A percentile compares a stretch with the other conserved stretches of the same genome.
phyloP scores from a whole-genome alignment of 2,888 invertebrate species.

The Agelastica alni region DNA sequence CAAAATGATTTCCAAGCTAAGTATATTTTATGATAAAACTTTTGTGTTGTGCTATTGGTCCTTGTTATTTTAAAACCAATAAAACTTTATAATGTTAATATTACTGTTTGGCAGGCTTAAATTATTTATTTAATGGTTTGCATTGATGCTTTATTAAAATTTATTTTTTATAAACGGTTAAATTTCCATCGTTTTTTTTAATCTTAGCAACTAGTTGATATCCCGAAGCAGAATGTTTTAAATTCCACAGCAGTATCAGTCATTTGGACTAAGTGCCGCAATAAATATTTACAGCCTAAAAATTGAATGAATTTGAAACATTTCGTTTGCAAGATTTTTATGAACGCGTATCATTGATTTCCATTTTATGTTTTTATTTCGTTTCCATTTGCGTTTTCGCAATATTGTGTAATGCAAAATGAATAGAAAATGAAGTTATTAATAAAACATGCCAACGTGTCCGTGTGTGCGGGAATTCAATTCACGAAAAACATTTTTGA shows the following conservation, averaged over 20 bases:
- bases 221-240: conserved; percentile 7
- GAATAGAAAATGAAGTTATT: conserved; percentile 23
- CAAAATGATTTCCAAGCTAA: too few relatives aligned
- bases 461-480: background rate
- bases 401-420: conserved; percentile 17
- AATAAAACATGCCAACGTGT: conserved; percentile 21
- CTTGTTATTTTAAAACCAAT: too few relatives aligned
- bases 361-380: conserved; percentile 17
- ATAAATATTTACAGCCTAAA: conserved; percentile 24
- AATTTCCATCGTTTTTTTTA: conserved; percentile 3
- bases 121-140: too few relatives aligned
- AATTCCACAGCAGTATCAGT: conserved; percentile 20
- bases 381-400: conserved; percentile 18
- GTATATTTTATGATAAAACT: too few relatives aligned
- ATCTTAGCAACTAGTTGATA: background rate
- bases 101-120: too few relatives aligned
- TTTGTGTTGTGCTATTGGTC: too few relatives aligned
- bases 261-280: conserved; percentile 21
- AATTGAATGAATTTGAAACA: conserved; percentile 20
- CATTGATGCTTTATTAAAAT: too few relatives aligned
- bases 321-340: conserved; percentile 10
- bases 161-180: too few relatives aligned
- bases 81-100: too few relatives aligned
- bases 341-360: conserved; percentile 17
- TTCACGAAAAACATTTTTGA: conserved; percentile 3